These are phyloP conservation scores for Aricia agestis DNA, from an alignment of 1,140 invertebrate species.

Conservation along the genomic window DNA sequence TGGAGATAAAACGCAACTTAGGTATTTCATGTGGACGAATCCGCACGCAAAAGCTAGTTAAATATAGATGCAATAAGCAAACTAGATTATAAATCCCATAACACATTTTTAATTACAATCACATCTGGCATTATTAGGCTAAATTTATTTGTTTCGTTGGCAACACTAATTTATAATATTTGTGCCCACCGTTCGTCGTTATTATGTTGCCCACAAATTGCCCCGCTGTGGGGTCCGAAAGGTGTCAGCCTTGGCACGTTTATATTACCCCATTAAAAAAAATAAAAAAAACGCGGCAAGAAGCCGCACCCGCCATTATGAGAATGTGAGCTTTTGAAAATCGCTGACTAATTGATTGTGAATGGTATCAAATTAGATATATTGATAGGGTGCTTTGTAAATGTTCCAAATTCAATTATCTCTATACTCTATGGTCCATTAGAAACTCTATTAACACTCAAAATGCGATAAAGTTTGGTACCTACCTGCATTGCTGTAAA, in stretches of 20 bases:
- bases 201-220: slow-evolving; percentile 70
- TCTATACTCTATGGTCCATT: slow-evolving; percentile 5
- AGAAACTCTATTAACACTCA: background rate
- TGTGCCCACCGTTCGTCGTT: slow-evolving; percentile 39
- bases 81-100: no score
- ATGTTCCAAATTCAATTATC: slow-evolving; percentile 21
- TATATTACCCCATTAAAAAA: slow-evolving; percentile 60
- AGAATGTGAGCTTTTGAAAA: slow-evolving; percentile 56
- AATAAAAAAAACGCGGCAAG: slow-evolving; percentile 51
- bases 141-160: slow-evolving; percentile 16
- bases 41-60: background rate
- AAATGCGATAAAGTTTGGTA: no score
- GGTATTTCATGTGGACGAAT: slow-evolving; percentile 3
- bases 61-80: background rate
- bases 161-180: slow-evolving; percentile 25
- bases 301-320: slow-evolving; percentile 58
- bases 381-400: slow-evolving; percentile 38
- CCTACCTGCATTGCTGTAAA: no score
- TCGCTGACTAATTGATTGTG: slow-evolving; percentile 71
- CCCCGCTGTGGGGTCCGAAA: slow-evolving; percentile 66
- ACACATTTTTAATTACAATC: background rate
- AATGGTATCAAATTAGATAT: slow-evolving; percentile 57
- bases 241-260: slow-evolving; percentile 67
- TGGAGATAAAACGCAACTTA: background rate
- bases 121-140: slow-evolving; percentile 9